Base-by-base conservation (phyloP, 1,140 invertebrate genomes). In the Drosophila kikkawai region DNA sequence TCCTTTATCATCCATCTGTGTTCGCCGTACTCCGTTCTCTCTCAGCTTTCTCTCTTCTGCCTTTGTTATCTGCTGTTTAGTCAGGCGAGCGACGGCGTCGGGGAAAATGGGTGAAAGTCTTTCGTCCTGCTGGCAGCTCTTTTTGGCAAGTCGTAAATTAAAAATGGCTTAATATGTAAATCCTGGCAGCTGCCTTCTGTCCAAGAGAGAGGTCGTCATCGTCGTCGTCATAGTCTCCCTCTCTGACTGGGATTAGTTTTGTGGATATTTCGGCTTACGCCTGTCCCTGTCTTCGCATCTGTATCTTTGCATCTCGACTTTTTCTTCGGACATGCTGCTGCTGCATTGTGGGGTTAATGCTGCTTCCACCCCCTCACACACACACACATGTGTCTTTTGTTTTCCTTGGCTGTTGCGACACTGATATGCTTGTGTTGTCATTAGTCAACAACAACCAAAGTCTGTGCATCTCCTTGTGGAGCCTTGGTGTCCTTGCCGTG, bases 101-200 rank as follows among this genome's bases (percentile, higher is more conserved):
- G 34, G 29, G 34, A 48, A 48, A 32, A 56, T 47, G 41, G 39
- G 39, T 15, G 37, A 58, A 75, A 70, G 80, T 66, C 80, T 65
- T 61, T 80, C 61, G 75, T 60, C 58, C 60, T 68, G 76, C 63
- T 81, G 75, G 57, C 74, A 74, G 82, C 75, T 71, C 71, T 75
- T 75, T 85, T 82, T 74, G 82, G 82, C 67, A 88, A 90, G 84
- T 90, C 84, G 84, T 88, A 88, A 88, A 88, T 88, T 88, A 88
- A 88, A 88, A 88, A 88, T 88, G 84, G 84, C 84, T 88, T 88
- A 88, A 88, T 88, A 88, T 88, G 84, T 90, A 88, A 88, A 88
- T 88, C 85, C 83, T 70, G 57, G 75, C 75, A 80, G 80, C 80
- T 69, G 36, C 66, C 65, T 69, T 66, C 61, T 65, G 65, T 56